A percentile compares a stretch with the other conserved stretches of the same genome.
Evolutionary conservation across 2,888 invertebrate species (phyloP).

Genomic region (Lasius fuliginosus): DNA sequence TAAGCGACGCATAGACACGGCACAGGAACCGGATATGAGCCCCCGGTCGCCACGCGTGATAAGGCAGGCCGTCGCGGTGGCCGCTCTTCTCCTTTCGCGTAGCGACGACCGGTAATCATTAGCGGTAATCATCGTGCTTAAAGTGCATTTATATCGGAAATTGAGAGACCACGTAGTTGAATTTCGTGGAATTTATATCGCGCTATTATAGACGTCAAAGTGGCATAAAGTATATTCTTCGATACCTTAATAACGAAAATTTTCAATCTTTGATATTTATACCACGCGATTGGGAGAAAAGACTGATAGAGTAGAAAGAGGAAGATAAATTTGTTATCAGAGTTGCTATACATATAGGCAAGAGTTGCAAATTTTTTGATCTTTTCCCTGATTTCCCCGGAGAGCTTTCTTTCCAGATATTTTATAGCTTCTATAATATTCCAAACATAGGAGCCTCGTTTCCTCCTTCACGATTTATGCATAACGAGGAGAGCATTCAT

Average conservation of each 20-base stretch:
- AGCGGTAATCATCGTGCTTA: neutral
- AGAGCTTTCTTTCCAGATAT: conserved; percentile 6
- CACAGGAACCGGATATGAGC: conserved; percentile 46
- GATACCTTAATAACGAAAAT: neutral
- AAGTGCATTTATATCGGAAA: neutral
- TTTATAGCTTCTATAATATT: conserved; percentile 20
- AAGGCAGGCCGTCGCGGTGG: conserved; percentile 14
- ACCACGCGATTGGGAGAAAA: neutral
- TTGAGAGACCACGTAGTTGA: neutral
- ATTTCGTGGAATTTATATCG: neutral
- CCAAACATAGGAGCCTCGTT: neutral
- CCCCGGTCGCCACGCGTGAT: conserved; percentile 1
- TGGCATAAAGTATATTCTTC: neutral
- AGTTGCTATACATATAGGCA: neutral
- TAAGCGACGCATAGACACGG: conserved; percentile 4
- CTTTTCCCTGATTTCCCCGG: conserved; percentile 23
- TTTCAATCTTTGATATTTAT: neutral
- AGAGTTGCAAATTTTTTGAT: neutral
- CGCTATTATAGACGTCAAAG: neutral
- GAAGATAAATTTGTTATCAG: conserved; percentile 10
- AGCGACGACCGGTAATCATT: neutral
- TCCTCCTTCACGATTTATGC: neutral
- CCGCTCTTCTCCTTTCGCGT: conserved; percentile 8
- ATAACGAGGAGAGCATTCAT: neutral
- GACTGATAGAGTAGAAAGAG: neutral